Evolutionary conservation across 2,888 invertebrate species (phyloP).

Genomic region (Hirtodrosophila cameraria): DNA sequence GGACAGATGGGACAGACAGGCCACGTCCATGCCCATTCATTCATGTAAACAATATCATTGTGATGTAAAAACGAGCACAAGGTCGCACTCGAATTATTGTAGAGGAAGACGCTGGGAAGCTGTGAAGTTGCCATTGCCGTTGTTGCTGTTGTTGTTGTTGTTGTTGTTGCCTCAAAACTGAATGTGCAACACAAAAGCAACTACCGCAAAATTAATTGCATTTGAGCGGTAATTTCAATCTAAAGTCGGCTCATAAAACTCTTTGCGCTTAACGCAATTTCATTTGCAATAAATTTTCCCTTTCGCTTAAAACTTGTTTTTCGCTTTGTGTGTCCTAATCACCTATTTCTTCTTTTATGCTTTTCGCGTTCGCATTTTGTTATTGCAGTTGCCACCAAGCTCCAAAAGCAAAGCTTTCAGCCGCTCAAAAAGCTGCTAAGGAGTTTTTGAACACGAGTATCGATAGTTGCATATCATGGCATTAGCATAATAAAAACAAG

Average conservation of each 20-base stretch:
- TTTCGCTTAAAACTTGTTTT: slow-evolving; percentile 71
- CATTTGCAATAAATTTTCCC: slow-evolving; percentile 62
- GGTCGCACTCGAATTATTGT: slow-evolving; percentile 58
- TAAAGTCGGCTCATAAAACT: slow-evolving; percentile 47
- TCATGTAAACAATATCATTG: slow-evolving; percentile 63
- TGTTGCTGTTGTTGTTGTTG: no score
- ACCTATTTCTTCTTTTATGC: slow-evolving; percentile 51
- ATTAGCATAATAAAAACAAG: no score
- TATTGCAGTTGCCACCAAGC: slow-evolving; percentile 42
- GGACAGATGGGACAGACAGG: background rate
- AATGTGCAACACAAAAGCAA: slow-evolving; percentile 17
- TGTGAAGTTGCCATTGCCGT: slow-evolving; percentile 17
- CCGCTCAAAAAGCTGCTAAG: slow-evolving; percentile 23
- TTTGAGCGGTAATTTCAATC: slow-evolving; percentile 51
- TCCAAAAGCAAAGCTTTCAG: slow-evolving; percentile 30
- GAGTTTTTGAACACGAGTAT: background rate
- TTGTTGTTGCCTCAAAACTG: slow-evolving; percentile 22
- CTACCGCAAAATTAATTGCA: slow-evolving; percentile 56
- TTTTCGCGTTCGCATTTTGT: slow-evolving; percentile 33
- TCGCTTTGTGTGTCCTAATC: slow-evolving; percentile 66
- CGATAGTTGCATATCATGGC: background rate
- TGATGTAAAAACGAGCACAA: slow-evolving; percentile 74
- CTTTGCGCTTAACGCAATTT: slow-evolving; percentile 42
- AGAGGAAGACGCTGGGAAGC: slow-evolving; percentile 59
- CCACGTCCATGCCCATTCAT: slow-evolving; percentile 55